Evolutionary conservation across 2,888 invertebrate species (phyloP), one percentile per base, ranked within the genome.

Genomic region (Drosophila austrosaltans): DNA sequence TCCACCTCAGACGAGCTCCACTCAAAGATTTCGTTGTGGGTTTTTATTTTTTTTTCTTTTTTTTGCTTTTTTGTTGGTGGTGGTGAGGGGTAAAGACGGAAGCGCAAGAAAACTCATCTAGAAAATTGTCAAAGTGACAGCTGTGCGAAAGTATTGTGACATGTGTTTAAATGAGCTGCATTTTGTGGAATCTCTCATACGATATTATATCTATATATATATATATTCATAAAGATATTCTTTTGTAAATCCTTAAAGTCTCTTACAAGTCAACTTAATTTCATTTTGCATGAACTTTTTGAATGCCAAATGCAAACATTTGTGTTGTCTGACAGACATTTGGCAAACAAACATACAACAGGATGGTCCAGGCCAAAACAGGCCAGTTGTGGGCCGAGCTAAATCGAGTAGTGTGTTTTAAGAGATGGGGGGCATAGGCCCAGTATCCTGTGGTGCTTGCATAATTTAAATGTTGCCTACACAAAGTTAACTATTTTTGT

Each of bases 101-200:
- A 66, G 69, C 69, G 78, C 66, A 80, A 74, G 86, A 87, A 48
- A 86, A 89, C 85, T 86, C 89, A 89, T 86, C 89, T 89, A 87
- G 82, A 87, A 87, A 86, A 86, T 86, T 86, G 89, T 87, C 86
- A 87, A 89, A 86, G 85, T 89, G 85, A 86, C 85, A 86, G 89
- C 82, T 86, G 85, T 78, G 86, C 77, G 80, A 85, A 89, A 89
- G 85, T 86, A 85, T 86, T 86, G 85, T 89, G 89, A 89, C 85
- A 86, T 86, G 88, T 86, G 85, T 86, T 87, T 85, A 87, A 89
- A 87, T 86, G 86, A 87, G 86, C 89, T 89, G 82, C 86, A 86
- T 79, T 89, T 86, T 42, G 59, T 42, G 59, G 40, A 48, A 25
- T 22, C 40, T 40, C 58, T 58, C 8, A 25, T 39, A 48, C 48